Percentiles rank a stretch among this genome's conserved stretches.
phyloP scores from a whole-genome alignment of 1,140 invertebrate species.

The Meteorus sp. region DNA sequence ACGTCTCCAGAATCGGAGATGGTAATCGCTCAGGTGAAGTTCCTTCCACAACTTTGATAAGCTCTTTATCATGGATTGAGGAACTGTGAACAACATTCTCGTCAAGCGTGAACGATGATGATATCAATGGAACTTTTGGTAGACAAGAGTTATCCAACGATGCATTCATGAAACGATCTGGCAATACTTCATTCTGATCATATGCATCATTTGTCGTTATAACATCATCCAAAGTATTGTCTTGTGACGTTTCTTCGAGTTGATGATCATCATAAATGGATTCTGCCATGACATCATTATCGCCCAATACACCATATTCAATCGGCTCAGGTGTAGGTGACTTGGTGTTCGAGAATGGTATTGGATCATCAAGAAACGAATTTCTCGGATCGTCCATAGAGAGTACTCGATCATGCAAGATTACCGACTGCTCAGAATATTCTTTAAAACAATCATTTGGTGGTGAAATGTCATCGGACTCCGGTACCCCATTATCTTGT shows the following conservation, averaged over 20 bases:
- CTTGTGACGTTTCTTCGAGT: conserved; percentile 4
- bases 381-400: conserved; percentile 5
- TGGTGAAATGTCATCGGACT: not conserved
- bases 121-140: not conserved
- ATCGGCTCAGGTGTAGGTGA: conserved; percentile 5
- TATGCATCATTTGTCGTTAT: not conserved
- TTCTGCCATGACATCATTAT: conserved; percentile 15
- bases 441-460: conserved; percentile 2
- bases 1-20: conserved; percentile 12
- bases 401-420: conserved; percentile 16
- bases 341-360: conserved; percentile 10
- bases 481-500: not conserved
- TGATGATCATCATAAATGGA: conserved; percentile 18
- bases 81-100: not conserved
- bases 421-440: conserved; percentile 6
- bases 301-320: conserved; percentile 13
- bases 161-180: not conserved
- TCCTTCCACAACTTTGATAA: conserved; percentile 10
- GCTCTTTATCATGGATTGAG: conserved; percentile 5
- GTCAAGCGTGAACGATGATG: too few species aligned
- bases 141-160: not conserved
- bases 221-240: conserved; percentile 6
- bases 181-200: not conserved
- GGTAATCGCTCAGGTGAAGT: conserved; percentile 11
- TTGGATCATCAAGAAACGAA: conserved; percentile 20